Conservation (phyloP, 2,888 invertebrate species). For the Ischnus inquisitorius region DNA sequence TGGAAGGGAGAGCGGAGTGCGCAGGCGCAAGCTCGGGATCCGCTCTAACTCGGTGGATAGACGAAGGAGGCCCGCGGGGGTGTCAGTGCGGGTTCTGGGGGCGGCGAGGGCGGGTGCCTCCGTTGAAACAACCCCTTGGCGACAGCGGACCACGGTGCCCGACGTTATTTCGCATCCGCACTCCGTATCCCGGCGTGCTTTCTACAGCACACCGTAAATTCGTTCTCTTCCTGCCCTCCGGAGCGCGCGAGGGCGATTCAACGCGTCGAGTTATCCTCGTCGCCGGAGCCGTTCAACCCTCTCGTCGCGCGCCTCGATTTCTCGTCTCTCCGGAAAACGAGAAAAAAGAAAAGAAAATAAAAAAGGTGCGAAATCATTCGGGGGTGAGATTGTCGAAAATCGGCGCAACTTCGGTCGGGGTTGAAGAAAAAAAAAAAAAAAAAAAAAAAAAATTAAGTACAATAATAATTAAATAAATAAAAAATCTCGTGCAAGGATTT, state of each 20-base stretch:
- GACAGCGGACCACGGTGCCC: conserved; percentile 76
- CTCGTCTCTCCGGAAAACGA: not conserved
- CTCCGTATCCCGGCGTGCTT: conserved; percentile 63
- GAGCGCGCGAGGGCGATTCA: too few relatives aligned
- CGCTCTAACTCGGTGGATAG: conserved; percentile 70
- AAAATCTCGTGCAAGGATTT: conserved; percentile 17
- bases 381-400: too few relatives aligned
- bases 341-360: not conserved
- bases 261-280: too few relatives aligned
- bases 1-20: too few relatives aligned
- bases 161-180: conserved; percentile 65
- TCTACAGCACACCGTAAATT: conserved; percentile 17
- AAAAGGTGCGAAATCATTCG: too few relatives aligned
- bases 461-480: too few relatives aligned
- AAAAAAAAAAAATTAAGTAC: too few relatives aligned
- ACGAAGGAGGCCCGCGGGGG: conserved; percentile 78
- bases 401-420: too few relatives aligned
- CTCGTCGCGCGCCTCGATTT: not conserved
- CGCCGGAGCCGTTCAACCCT: too few relatives aligned
- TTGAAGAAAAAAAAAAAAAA: too few relatives aligned
- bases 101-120: conserved; percentile 84
- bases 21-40: conserved; percentile 55
- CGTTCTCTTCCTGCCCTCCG: too few relatives aligned
- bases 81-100: conserved; percentile 85
- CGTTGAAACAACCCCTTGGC: conserved; percentile 82